Evolutionary conservation across 2,888 invertebrate genomes (phyloP), one percentile per base, ranked within the genome.

Genomic region (Agrochola circellaris): DNA sequence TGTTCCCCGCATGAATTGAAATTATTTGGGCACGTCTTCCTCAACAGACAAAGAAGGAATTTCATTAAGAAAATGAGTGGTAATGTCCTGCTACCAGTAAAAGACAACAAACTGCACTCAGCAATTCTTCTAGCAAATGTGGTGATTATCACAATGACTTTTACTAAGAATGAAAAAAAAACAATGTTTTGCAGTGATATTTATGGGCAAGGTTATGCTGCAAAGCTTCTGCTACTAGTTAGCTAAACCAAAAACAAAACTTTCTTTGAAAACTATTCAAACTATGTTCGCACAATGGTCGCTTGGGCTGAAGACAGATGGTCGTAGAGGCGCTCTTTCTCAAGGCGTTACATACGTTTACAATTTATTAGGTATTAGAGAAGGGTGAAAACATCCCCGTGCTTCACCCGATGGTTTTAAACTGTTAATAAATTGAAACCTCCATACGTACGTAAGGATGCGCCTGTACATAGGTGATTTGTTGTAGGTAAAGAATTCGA

Each of bases 361-460:
- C 64, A 82, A 78, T 83, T 84, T 81, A 86, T 86, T 77, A 75
- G 77, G 73, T 74, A 79, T 76, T 79, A 79, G 62, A 54, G 71
- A 79, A 79, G 76, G 81, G 84, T 73, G 75, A 78, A 81, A 82
- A 77, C 84, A 75, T 86, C 73, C 73, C 74, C 64, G 56, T 72
- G 58, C 69, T 42, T 76, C 66, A 42, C 66, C 66, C 60, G 69
- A 75, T 73, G 83, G 83, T 83, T 83, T 83, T 58, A 83, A 83
- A 83, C 75, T 83, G 72, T 73, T 83, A 75, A 79, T 83, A 83
- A 83, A 83, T 83, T 83, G 71, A 79, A 82, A 83, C 20, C 71
- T 5, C 79, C 74, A 15, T 65, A 67, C 45, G 9, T 51, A 69
- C 9, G 23, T 45, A 68, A 3, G 23, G 48, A 34, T 1, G 15